Evolutionary conservation across 2,888 invertebrate genomes (phyloP), one percentile per base, ranked within the genome.

Genomic region (Eurois occulta): DNA sequence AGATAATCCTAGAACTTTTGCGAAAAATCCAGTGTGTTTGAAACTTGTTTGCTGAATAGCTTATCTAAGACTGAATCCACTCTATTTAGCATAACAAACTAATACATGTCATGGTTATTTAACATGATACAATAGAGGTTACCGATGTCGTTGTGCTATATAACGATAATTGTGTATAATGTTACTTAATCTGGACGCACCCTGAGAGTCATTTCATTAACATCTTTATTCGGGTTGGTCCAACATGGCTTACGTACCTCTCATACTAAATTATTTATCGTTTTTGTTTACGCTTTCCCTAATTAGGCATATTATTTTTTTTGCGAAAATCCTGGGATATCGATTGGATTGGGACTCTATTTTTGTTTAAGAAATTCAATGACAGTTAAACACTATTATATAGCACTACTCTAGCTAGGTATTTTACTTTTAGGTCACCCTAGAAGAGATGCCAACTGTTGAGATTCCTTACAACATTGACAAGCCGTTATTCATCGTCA

Each of bases 371-470:
- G 60, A 62, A 60, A 32, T 58, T 28, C 28, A 28, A 28, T 58
- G 28, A 55, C 55, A n/a, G n/a, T n/a, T 5, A n/a, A 16, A 58
- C 16, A 55, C 55, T 13, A n/a, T 55, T 24, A 8, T 24, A 52
- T 28, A 58, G 58, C 2, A 18, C 16, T 41, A 75, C 13, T 60
- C 21, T 67, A 67, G 6, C 24, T 28, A n/a, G 1, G 0, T 48
- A 28, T 46, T 48, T 8, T 8, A 38, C 24, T 91, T 89, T 3
- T 84, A 96, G 96, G 94, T 95, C 11, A 87, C 93, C 46, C 60
- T 90, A 21, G 77, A 87, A n/a, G 88, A 91, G 0, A 83, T 96
- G 68, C 95, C 95, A 8, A 80, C 88, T 32, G 88, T 93, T 3
- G 73, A 88, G 4, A 86, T 89, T 4, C 93, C 93, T 0, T 82